These are phyloP conservation scores for Lithosia quadra DNA, from an alignment of 2,888 invertebrate genomes.

Conservation along the genomic window DNA sequence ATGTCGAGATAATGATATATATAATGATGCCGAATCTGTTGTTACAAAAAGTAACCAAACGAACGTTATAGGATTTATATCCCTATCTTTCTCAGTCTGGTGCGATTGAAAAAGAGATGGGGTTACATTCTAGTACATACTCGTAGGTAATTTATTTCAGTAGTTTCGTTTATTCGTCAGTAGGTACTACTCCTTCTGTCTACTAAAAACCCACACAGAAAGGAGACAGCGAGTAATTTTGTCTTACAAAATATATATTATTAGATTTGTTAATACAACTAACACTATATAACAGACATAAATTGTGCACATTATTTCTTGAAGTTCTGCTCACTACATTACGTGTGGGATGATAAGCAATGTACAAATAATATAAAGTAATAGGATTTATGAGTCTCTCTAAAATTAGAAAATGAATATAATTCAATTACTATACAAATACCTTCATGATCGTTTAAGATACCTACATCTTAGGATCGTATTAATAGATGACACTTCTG, in stretches of 20 bases:
- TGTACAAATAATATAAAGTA: conserved; percentile 21
- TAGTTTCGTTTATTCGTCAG: not conserved
- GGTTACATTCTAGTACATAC: not conserved
- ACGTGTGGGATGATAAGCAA: conserved; percentile 17
- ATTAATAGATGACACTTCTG: no score
- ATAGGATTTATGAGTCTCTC: conserved; percentile 9
- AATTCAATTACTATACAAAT: no score
- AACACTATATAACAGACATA: conserved; percentile 22
- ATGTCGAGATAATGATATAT: no score
- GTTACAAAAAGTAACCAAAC: conserved; percentile 2
- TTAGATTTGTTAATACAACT: conserved; percentile 8
- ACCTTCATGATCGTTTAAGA: no score
- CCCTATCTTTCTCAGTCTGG: not conserved
- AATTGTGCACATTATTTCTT: conserved; percentile 23
- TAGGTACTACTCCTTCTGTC: not conserved
- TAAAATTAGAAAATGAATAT: not conserved
- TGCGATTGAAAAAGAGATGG: not conserved
- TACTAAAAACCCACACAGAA: not conserved
- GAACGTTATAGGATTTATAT: not conserved
- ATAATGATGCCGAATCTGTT: not conserved
- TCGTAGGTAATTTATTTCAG: not conserved
- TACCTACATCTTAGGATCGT: no score
- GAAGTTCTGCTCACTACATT: conserved; percentile 12
- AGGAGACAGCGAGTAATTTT: not conserved
- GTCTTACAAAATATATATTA: not conserved